A percentile compares a stretch with the other conserved stretches of the same genome.
Evolutionary conservation across 2,113 vertebrate genomes (phyloP).

Genomic region (Callithrix jacchus): DNA sequence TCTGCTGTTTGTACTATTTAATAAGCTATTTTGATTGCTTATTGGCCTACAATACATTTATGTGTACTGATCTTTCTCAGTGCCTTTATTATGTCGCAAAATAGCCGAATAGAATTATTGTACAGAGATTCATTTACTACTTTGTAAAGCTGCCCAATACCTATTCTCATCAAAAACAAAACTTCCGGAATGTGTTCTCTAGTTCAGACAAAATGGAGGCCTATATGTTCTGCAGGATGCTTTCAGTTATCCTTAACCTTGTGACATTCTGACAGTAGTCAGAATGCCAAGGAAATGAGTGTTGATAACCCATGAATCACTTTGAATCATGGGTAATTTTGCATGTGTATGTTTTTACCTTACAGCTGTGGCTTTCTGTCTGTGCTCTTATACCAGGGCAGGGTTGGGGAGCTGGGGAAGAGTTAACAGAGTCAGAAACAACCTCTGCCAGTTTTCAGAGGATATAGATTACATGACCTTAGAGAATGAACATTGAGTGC

Average conservation of each 20-base stretch:
- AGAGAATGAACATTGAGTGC: neutral
- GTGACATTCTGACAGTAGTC: neutral
- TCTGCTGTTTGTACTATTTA: conserved; percentile 48
- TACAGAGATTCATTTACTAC: neutral
- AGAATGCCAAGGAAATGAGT: neutral
- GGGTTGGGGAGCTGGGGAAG: neutral
- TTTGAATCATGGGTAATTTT: neutral
- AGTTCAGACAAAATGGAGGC: conserved; percentile 10
- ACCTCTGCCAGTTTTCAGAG: neutral
- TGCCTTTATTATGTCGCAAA: conserved; percentile 54
- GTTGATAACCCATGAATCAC: neutral
- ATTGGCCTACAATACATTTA: conserved; percentile 8
- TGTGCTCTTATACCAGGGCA: neutral
- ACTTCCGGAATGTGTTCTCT: neutral
- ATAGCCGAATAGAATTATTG: conserved; percentile 34
- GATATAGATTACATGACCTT: neutral
- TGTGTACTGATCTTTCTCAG: conserved; percentile 60
- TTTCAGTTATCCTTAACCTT: conserved; percentile 19
- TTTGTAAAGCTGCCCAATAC: neutral
- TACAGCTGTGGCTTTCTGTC: neutral
- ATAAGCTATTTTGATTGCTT: conserved; percentile 53
- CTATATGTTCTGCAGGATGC: neutral
- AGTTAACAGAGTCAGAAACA: neutral
- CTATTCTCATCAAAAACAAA: conserved; percentile 63
- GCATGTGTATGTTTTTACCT: neutral